A percentile compares a stretch with the other conserved stretches of the same genome.
Evolutionary conservation across 2,888 invertebrate species (phyloP).

Genomic region (Latrodectus elegans): DNA sequence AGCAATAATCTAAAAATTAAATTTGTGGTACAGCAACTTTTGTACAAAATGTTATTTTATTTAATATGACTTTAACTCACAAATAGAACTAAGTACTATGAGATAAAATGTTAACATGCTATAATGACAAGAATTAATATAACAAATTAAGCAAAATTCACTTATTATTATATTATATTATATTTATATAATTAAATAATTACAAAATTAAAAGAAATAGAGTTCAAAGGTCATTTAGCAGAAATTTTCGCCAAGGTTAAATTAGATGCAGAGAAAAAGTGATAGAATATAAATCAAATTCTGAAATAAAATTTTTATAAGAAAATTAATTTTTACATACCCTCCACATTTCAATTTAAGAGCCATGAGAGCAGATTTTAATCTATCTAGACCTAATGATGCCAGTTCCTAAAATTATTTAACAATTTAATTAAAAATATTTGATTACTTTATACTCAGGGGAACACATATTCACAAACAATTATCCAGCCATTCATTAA

Average conservation of each 20-base stretch:
- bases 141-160: not conserved
- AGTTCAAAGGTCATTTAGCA: not conserved
- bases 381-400: conserved; percentile 94
- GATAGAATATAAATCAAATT: not conserved
- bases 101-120: not conserved
- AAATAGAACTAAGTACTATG: too few relatives aligned
- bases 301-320: not conserved
- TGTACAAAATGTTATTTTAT: too few relatives aligned
- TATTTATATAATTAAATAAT: too few relatives aligned
- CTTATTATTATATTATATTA: too few relatives aligned
- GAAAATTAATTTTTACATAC: conserved; percentile 74
- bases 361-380: conserved; percentile 97
- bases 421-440: not conserved
- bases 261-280: too few relatives aligned
- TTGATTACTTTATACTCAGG: not conserved
- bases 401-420: conserved; percentile 84
- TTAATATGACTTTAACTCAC: too few relatives aligned
- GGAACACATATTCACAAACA: too few relatives aligned
- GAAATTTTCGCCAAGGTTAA: too few relatives aligned
- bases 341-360: conserved; percentile 98
- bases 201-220: too few relatives aligned
- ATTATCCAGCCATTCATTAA: too few relatives aligned
- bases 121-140: not conserved
- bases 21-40: too few relatives aligned
- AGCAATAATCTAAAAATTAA: too few relatives aligned